A percentile compares a stretch with the other conserved stretches of the same genome.
Evolutionary conservation across 2,888 invertebrate species (phyloP).

Genomic region (Dexiosoma caninum): DNA sequence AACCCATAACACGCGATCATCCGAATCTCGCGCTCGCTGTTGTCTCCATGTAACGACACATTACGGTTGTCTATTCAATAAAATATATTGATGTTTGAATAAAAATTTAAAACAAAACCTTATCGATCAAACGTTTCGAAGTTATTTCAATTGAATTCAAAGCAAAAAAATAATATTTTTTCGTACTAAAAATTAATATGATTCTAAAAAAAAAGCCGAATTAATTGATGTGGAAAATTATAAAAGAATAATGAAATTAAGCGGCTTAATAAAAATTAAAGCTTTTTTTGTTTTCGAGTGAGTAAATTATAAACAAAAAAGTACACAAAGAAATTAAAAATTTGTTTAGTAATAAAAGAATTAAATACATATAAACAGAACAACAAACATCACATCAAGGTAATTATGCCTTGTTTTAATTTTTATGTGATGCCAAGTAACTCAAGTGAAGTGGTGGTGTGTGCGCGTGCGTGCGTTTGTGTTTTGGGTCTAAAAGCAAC

Average conservation of each 20-base stretch:
- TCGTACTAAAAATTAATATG: neutral
- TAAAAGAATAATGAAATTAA: neutral
- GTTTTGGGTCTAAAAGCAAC: neutral
- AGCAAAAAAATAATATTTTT: constrained; percentile 1
- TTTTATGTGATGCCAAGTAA: neutral
- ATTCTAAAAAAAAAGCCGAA: constrained; percentile 20
- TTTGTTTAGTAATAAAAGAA: constrained; percentile 17
- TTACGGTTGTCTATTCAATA: constrained; percentile 14
- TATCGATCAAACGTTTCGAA: constrained; percentile 32
- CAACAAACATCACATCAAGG: constrained; percentile 43
- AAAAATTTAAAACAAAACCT: constrained; percentile 39
- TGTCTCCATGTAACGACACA: neutral
- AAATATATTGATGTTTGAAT: constrained; percentile 37
- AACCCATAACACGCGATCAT: constrained; percentile 69
- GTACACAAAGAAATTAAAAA: neutral
- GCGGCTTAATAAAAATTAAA: neutral
- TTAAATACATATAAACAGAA: constrained; percentile 7
- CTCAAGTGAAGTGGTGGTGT: neutral
- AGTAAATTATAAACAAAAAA: constrained; percentile 1
- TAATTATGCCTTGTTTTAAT: constrained; percentile 55
- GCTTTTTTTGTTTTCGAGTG: neutral
- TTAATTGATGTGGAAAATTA: constrained; percentile 37
- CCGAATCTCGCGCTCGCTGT: constrained; percentile 8
- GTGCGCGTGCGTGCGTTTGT: neutral
- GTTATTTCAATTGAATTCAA: constrained; percentile 20